These are phyloP conservation scores for Actias luna DNA, from an alignment of 2,888 invertebrate genomes.

Conservation along the genomic window DNA sequence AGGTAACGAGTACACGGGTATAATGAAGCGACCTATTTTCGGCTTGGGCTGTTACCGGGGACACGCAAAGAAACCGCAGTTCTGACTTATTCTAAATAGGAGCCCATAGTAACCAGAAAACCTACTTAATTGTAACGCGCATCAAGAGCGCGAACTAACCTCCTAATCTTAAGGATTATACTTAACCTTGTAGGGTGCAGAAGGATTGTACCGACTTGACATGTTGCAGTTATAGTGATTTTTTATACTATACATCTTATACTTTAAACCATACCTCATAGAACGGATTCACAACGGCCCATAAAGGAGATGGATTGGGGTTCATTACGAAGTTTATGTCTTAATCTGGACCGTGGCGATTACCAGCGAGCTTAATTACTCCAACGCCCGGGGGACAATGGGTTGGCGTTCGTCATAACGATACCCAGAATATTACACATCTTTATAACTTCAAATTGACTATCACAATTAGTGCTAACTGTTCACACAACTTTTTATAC, in stretches of 20 bases:
- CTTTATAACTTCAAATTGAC: background rate
- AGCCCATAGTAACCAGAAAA: too few relatives aligned
- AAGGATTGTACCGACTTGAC: too few relatives aligned
- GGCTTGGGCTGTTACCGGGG: too few relatives aligned
- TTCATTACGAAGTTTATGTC: conserved; percentile 69
- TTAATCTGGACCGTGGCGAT: conserved; percentile 69
- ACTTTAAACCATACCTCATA: conserved; percentile 34
- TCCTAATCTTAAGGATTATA: too few relatives aligned
- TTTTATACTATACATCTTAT: conserved; percentile 18
- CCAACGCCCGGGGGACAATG: conserved; percentile 61
- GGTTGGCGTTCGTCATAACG: conserved; percentile 49
- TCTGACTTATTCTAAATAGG: too few relatives aligned
- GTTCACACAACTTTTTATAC: background rate
- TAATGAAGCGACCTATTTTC: too few relatives aligned
- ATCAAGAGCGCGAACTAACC: too few relatives aligned
- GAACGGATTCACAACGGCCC: conserved; percentile 46
- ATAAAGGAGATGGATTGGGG: conserved; percentile 73
- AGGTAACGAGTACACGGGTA: too few relatives aligned
- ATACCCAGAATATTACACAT: conserved; percentile 19
- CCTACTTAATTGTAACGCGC: too few relatives aligned
- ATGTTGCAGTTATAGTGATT: background rate
- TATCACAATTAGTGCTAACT: background rate
- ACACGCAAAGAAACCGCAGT: too few relatives aligned
- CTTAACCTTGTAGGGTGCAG: too few relatives aligned
- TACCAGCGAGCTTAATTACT: conserved; percentile 71